Evolutionary conservation across 2,797 vertebrate genomes (phyloP), one percentile per base, ranked within the genome.

Genomic region (Enoplosus armatus): DNA sequence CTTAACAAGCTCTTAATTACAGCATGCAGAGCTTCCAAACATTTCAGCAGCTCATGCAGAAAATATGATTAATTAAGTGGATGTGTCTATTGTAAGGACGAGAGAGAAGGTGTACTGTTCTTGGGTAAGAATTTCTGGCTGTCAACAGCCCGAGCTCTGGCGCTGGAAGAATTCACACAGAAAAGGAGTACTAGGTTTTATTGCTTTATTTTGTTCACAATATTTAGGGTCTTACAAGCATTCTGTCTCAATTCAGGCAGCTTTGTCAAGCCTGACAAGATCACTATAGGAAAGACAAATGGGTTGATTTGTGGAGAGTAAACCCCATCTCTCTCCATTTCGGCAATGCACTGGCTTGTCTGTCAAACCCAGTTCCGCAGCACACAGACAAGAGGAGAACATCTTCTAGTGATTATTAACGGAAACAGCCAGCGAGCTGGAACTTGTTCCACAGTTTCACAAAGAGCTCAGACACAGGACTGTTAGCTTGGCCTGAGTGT

Each of bases 1-100:
- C 80, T 88, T 87, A 92, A 93, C 85, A 82, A 90, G 86, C 83
- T 77, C 86, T 91, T 93, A 92, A 93, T 93, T 93, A 93, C 84
- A 78, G 72, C 85, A 63, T n/a, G 82, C 85, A 68, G 70, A 63
- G 82, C 83, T 53, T 82, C 86, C 83, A 87, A 86, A 93, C 88
- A 91, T 89, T 89, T 90, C 86, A 86, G 85, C 88, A 85, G 73
- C 90, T 92, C 76, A 51, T 77, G 89, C 85, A 90, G 90, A 92
- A 92, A 92, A 90, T 86, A 80, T 90, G 87, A 93, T 93, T 90
- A 91, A 93, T 92, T 87, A 87, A 82, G 78, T 68, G 76, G 83
- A 85, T 88, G 88, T 51, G 78, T 88, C 83, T 89, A 78, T 87
- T 92, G 87, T 75, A 14, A 74, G 80, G 63, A 82, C 5, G 10